These are phyloP conservation scores for Lithophane socia DNA, from an alignment of 2,888 invertebrate genomes.

Conservation along the genomic window DNA sequence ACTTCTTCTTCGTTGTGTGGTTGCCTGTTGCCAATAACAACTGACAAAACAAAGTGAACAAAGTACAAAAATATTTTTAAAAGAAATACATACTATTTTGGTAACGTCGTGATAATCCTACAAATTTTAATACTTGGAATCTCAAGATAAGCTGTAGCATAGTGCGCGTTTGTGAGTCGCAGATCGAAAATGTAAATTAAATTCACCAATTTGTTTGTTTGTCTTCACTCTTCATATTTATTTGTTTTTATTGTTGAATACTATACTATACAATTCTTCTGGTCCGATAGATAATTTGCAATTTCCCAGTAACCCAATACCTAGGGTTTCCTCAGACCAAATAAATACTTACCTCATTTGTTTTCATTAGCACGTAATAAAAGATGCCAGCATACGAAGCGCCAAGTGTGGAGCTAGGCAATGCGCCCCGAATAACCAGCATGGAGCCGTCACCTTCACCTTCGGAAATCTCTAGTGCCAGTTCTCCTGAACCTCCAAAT, in stretches of 20 bases:
- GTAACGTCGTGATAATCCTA: conserved; percentile 4
- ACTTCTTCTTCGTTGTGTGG: not conserved
- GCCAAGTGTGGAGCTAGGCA: conserved; percentile 83
- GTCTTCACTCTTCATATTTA: not conserved
- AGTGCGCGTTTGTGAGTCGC: not conserved
- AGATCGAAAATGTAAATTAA: not conserved
- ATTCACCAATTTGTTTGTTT: conserved; percentile 31
- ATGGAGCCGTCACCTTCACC: conserved; percentile 80
- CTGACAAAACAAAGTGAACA: conserved; percentile 49
- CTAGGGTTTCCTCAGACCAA: no score
- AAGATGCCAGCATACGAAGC: conserved; percentile 84
- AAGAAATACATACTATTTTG: conserved; percentile 19
- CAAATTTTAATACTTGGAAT: conserved; percentile 10
- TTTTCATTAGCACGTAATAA: conserved; percentile 13
- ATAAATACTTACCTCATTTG: not conserved
- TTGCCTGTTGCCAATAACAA: conserved; percentile 56
- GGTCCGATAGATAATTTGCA: not conserved
- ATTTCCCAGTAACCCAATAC: not conserved
- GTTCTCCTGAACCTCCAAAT: conserved; percentile 83
- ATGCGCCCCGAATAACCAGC: conserved; percentile 80
- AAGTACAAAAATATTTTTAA: conserved; percentile 35
- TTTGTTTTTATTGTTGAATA: conserved; percentile 12
- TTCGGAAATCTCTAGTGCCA: conserved; percentile 86
- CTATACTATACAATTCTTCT: conserved; percentile 3
- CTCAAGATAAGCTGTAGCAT: not conserved